phyloP scores from a whole-genome alignment of 2,888 invertebrate genomes.

The Ormyrus labotus region DNA sequence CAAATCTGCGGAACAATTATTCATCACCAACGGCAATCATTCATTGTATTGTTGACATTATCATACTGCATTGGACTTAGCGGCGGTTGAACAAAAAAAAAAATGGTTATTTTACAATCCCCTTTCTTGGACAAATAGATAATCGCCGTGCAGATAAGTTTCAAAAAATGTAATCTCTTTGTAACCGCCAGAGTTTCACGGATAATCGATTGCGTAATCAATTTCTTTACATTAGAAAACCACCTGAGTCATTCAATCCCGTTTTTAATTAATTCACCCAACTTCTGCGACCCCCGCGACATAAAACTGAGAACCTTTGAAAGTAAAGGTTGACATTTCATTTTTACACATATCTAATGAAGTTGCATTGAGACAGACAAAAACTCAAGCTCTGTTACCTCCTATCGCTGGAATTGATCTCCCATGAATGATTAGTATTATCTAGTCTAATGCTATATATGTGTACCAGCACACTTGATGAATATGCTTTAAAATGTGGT shows the following conservation, averaged over 20 bases:
- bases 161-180: conserved; percentile 31
- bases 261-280: conserved; percentile 36
- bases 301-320: conserved; percentile 25
- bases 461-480: no score
- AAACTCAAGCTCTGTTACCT: no score
- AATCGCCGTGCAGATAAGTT: conserved; percentile 21
- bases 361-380: neutral
- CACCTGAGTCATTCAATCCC: conserved; percentile 33
- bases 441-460: no score
- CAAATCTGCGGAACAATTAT: neutral
- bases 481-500: no score
- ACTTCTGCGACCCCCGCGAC: neutral
- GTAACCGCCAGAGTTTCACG: neutral
- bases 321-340: conserved; percentile 27
- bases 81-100: neutral
- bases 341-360: conserved; percentile 11
- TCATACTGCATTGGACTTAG: conserved; percentile 1
- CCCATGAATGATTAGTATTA: no score
- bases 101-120: conserved; percentile 2
- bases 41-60: neutral
- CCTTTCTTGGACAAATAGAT: conserved; percentile 1
- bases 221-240: conserved; percentile 33
- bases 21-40: neutral
- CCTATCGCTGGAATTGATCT: no score
- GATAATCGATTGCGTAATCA: conserved; percentile 43